phyloP scores from a whole-genome alignment of 2,113 vertebrate genomes.

The Oceanites oceanicus region DNA sequence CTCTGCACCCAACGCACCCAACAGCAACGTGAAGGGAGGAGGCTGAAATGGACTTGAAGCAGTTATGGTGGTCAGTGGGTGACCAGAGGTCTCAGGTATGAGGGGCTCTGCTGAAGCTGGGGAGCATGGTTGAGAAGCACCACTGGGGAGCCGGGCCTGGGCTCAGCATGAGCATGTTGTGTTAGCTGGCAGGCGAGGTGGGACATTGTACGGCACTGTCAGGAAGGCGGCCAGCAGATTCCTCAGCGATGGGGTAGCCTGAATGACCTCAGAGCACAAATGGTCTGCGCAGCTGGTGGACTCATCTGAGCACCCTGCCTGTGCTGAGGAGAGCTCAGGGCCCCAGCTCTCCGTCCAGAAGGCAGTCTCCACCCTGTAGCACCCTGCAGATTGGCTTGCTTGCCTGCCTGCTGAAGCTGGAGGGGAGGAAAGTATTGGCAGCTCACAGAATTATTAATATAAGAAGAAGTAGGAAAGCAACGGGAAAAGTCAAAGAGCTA shows the following conservation, averaged over 20 bases:
- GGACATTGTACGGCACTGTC: neutral
- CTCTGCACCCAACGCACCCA: neutral
- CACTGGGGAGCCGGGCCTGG: neutral
- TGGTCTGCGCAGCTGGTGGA: constrained; percentile 50
- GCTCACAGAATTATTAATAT: neutral
- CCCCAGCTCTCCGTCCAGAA: neutral
- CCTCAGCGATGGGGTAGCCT: constrained; percentile 40
- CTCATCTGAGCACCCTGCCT: neutral
- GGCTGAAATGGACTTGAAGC: neutral
- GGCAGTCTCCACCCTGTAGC: neutral
- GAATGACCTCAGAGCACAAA: constrained; percentile 64
- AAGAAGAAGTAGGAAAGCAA: neutral
- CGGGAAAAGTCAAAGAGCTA: neutral
- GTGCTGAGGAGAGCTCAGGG: neutral
- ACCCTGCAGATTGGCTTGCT: neutral
- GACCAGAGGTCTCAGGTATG: neutral
- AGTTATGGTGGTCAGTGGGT: neutral
- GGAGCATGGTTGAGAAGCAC: neutral
- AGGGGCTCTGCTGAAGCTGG: neutral
- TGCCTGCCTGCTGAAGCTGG: neutral
- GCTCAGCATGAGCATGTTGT: neutral
- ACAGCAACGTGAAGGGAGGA: fast-evolving
- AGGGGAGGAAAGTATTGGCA: neutral
- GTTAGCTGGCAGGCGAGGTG: neutral
- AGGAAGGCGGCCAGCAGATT: constrained; percentile 56